Percentiles rank a stretch among this genome's conserved stretches.
phyloP scores from a whole-genome alignment of 2,888 invertebrate genomes.

The Vesta saturnalis region DNA sequence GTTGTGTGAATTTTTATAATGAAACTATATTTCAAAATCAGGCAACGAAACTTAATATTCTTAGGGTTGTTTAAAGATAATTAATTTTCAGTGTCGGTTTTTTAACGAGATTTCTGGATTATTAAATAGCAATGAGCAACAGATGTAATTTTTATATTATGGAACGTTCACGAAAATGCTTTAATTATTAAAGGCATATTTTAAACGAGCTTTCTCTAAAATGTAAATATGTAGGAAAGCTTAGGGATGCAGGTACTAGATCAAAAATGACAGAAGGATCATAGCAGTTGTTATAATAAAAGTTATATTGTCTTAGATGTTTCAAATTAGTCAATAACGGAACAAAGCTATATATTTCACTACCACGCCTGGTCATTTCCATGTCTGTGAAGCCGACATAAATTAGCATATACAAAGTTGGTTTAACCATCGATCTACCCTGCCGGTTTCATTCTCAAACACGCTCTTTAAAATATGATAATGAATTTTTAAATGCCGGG shows the following conservation, averaged over 20 bases:
- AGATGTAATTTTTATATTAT: background rate
- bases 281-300: background rate
- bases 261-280: background rate
- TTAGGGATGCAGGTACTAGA: background rate
- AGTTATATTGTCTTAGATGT: constrained; percentile 15
- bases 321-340: constrained; percentile 27
- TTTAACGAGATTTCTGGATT: too few relatives aligned
- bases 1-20: constrained; percentile 26
- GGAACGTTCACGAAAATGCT: too few relatives aligned
- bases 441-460: constrained; percentile 27
- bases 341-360: constrained; percentile 29
- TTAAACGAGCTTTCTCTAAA: background rate
- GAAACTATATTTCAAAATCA: constrained; percentile 28
- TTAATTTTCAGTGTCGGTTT: constrained; percentile 1
- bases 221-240: background rate
- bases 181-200: too few relatives aligned
- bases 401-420: constrained; percentile 33
- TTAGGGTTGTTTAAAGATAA: background rate
- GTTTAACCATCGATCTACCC: constrained; percentile 31
- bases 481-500: constrained; percentile 33
- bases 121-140: too few relatives aligned
- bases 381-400: constrained; percentile 31
- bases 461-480: constrained; percentile 34
- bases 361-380: constrained; percentile 36
- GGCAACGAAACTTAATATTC: constrained; percentile 23